Conservation (phyloP, 2,888 invertebrate genomes). For the Pterostichus niger region DNA sequence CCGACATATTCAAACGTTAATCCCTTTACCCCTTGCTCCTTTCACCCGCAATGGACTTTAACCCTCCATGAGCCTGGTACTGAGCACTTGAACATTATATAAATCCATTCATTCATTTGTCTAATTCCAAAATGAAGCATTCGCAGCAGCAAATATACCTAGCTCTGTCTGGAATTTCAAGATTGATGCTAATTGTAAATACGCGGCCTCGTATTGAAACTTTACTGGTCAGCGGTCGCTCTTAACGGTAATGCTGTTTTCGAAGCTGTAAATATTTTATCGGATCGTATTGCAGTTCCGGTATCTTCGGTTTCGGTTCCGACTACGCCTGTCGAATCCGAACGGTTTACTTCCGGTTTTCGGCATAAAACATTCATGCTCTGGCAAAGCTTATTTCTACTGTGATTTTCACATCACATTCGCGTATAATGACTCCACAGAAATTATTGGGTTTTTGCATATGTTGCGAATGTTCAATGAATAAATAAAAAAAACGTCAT, state of each 20-base stretch:
- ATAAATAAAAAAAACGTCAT: too few relatives aligned
- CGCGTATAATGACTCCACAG: background rate
- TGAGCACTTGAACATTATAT: slow-evolving; percentile 31
- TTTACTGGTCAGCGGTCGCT: slow-evolving; percentile 21
- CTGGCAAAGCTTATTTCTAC: slow-evolving; percentile 15
- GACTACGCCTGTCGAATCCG: slow-evolving; percentile 37
- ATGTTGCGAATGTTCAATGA: background rate
- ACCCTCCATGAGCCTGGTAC: background rate
- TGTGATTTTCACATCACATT: slow-evolving; percentile 2
- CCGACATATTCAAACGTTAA: slow-evolving; percentile 36
- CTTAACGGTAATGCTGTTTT: slow-evolving; percentile 42
- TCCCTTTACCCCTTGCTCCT: slow-evolving; percentile 21
- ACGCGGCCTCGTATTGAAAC: slow-evolving; percentile 38
- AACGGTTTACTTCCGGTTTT: slow-evolving; percentile 48
- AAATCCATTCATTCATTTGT: slow-evolving; percentile 43
- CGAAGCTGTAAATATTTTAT: slow-evolving; percentile 50
- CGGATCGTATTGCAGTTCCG: slow-evolving; percentile 10
- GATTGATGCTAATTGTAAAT: slow-evolving; percentile 20
- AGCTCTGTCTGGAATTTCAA: background rate
- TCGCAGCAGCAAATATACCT: background rate
- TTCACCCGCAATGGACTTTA: slow-evolving; percentile 23
- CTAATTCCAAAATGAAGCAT: slow-evolving; percentile 27
- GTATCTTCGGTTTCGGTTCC: slow-evolving; percentile 6
- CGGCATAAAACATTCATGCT: slow-evolving; percentile 45
- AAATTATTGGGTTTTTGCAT: background rate